phyloP scores from a whole-genome alignment of 2,888 invertebrate species.

The Nomada lathburiana region DNA sequence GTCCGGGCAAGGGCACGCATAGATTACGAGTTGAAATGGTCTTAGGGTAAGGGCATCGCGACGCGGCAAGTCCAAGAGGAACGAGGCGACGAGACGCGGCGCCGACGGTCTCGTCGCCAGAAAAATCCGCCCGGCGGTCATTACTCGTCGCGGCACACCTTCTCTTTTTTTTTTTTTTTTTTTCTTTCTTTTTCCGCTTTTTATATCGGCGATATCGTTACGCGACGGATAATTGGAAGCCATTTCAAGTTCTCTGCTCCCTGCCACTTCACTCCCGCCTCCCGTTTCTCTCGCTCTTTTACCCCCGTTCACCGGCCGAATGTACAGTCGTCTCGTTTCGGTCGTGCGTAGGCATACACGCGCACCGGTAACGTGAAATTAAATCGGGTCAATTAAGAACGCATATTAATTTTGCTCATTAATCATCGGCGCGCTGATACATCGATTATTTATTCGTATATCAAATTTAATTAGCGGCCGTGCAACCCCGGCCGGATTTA shows the following conservation, averaged over 20 bases:
- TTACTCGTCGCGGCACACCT: conserved; percentile 44
- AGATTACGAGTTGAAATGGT: conserved; percentile 52
- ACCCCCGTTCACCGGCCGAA: background rate
- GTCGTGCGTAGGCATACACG: background rate
- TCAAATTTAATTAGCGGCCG: conserved; percentile 55
- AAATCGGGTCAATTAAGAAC: conserved; percentile 62
- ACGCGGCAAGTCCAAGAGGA: conserved; percentile 13
- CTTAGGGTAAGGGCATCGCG: conserved; percentile 45
- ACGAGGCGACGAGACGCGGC: background rate
- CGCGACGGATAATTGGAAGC: conserved; percentile 54
- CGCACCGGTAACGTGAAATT: conserved; percentile 50
- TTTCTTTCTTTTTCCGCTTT: conserved; percentile 20
- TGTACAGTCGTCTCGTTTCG: conserved; percentile 35
- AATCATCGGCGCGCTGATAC: conserved; percentile 40
- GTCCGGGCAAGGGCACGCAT: conserved; percentile 47
- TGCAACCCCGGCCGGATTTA: conserved; percentile 25
- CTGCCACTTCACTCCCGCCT: background rate
- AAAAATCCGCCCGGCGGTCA: conserved; percentile 49
- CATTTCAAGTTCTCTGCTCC: conserved; percentile 42
- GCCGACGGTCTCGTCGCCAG: conserved; percentile 2
- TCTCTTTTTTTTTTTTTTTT: background rate
- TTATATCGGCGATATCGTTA: conserved; percentile 56
- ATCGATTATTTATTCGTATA: conserved; percentile 62
- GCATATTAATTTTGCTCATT: conserved; percentile 58
- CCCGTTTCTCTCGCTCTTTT: background rate